Evolutionary conservation across 2,797 vertebrate species (phyloP), one percentile per base, ranked within the genome.

Genomic region (Morus bassanus): DNA sequence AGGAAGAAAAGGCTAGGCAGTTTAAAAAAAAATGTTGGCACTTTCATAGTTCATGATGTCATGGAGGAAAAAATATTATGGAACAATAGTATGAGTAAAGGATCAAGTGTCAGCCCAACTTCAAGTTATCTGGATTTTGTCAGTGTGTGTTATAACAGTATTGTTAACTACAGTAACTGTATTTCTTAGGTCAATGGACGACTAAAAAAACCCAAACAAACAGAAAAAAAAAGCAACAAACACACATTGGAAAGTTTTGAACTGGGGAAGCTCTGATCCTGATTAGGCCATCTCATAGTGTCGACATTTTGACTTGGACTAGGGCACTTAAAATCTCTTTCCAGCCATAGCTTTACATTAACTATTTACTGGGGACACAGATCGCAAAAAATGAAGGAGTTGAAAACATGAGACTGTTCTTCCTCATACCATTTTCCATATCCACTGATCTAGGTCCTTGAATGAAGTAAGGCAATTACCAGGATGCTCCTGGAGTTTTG

Each of bases 1-100:
- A 92, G 67, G 57, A 95, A 93, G 69, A 93, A 96, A 95, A 95
- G 72, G 69, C 79, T 59, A 91, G 61, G 85, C 59, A 3, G 85
- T 54, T 68, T 35, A 70, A 93, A 95, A 91, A 94, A 91, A 93
- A 89, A 74, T 10, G 59, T 90, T 97, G 97, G 97, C 95, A 94
- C 91, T 88, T 95, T 69, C 87, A 90, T 84, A 88, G 91, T 41
- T 95, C 89, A 94, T 96, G 96, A 97, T 96, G 94, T 96, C 96
- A 97, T 95, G 96, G 91, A 97, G 96, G 93, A 94, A 97, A 96
- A 97, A 96, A 96, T 96, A 97, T 94, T 96, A 94, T 96, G 95
- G 95, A 97, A 97, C 96, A 97, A 96, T 96, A 96, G 91, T 67
- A 93, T 88, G 96, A 97, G 92, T 92, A 97, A 96, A 97, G 89